phyloP scores from a whole-genome alignment of 2,888 invertebrate genomes.

The Galerucella pusilla region DNA sequence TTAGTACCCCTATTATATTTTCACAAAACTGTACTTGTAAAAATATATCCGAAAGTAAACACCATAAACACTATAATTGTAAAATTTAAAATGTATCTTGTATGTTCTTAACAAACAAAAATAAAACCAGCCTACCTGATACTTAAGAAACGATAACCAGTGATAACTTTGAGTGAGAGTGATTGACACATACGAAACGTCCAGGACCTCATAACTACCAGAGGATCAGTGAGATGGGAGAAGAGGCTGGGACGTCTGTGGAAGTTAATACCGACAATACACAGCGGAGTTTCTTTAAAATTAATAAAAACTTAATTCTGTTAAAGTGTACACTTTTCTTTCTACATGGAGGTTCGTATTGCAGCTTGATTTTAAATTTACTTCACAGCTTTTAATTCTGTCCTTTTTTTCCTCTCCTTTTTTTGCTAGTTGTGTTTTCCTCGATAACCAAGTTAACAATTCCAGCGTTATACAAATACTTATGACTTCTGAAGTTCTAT shows the following conservation, averaged over 20 bases:
- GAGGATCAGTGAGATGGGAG: constrained; percentile 61
- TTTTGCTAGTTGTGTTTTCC: no score
- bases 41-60: constrained; percentile 8
- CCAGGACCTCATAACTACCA: background rate
- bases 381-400: background rate
- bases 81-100: constrained; percentile 25
- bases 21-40: constrained; percentile 2
- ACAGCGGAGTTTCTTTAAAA: constrained; percentile 63
- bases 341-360: constrained; percentile 78
- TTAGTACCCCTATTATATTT: background rate
- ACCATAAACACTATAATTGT: constrained; percentile 1
- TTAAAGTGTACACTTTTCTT: constrained; percentile 85
- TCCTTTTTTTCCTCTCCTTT: background rate
- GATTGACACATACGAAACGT: constrained; percentile 26
- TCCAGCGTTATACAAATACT: no score
- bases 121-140: constrained; percentile 33
- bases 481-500: no score
- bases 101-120: constrained; percentile 49
- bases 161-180: constrained; percentile 38
- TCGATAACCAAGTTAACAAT: no score
- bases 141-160: constrained; percentile 45
- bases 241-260: constrained; percentile 65
- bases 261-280: constrained; percentile 61
- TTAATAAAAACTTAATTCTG: constrained; percentile 84
- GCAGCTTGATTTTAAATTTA: background rate